These are phyloP conservation scores for Dermatemys mawii DNA, from an alignment of 2,113 vertebrate species.

Conservation along the genomic window DNA sequence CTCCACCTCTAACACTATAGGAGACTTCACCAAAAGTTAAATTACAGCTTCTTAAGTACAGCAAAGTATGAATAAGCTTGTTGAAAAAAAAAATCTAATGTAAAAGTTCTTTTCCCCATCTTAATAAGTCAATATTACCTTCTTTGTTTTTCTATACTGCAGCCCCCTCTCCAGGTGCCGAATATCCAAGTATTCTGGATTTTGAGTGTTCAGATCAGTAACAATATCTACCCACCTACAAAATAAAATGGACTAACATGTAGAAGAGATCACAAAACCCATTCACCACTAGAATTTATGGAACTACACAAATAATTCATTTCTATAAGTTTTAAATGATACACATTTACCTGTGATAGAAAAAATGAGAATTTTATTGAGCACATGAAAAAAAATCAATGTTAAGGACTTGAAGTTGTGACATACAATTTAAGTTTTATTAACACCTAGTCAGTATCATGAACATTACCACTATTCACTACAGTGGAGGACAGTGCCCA, in stretches of 20 bases:
- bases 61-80: not conserved
- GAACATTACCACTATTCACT: not conserved
- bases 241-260: not conserved
- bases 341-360: not conserved
- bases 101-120: not conserved
- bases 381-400: not conserved
- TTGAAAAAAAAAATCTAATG: not conserved
- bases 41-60: not conserved
- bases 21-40: not conserved
- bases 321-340: not conserved
- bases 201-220: constrained; percentile 96
- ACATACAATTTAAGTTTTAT: not conserved
- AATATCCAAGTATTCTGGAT: constrained; percentile 97
- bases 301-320: not conserved
- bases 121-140: constrained; percentile 78
- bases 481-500: not conserved
- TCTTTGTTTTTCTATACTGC: constrained; percentile 96
- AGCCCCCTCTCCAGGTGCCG: constrained; percentile 95
- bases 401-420: not conserved
- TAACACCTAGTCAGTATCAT: not conserved
- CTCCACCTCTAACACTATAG: not conserved
- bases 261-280: not conserved
- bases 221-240: constrained; percentile 95
- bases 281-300: accelerated
- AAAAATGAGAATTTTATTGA: not conserved